phyloP scores from a whole-genome alignment of 2,113 vertebrate species.

The Oryzias melastigma region DNA sequence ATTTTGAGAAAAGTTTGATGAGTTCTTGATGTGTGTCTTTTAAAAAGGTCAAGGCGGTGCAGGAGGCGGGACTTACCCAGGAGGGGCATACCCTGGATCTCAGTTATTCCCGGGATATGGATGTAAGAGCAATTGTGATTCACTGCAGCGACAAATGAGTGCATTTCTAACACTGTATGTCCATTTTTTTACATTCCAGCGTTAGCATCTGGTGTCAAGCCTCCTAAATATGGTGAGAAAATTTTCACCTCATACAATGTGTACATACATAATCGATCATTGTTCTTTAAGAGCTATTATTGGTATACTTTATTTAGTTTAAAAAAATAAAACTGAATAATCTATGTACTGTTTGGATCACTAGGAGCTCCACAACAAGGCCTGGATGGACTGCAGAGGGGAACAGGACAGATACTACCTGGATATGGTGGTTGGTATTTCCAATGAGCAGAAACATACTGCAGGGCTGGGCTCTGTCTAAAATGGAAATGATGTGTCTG shows the following conservation, averaged over 20 bases:
- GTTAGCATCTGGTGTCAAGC: conserved; percentile 45
- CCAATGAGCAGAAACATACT: not conserved
- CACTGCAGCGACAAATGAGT: not conserved
- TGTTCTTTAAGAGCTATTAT: too few species aligned
- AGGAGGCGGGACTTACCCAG: conserved; percentile 32
- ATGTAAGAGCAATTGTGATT: conserved; percentile 39
- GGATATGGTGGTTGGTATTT: conserved; percentile 43
- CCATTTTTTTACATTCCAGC: conserved; percentile 36
- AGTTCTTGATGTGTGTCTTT: too few species aligned
- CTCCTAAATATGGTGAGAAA: conserved; percentile 62
- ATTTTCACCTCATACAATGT: too few species aligned
- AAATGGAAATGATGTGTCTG: not conserved
- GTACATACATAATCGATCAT: too few species aligned
- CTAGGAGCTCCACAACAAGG: conserved; percentile 43
- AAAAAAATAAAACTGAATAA: conserved; percentile 1
- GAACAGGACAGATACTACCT: conserved; percentile 36
- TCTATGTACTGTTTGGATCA: not conserved
- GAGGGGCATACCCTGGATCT: conserved; percentile 30
- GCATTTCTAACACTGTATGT: not conserved
- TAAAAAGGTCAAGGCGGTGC: conserved; percentile 19
- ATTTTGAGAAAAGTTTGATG: too few species aligned
- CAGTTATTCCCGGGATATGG: conserved; percentile 59
- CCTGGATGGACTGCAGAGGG: conserved; percentile 42
- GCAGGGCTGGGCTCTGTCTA: too few species aligned
- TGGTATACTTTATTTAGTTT: not conserved